These are phyloP conservation scores for Dendropsophus ebraccatus DNA, from an alignment of 2,113 vertebrate species.

Conservation along the genomic window DNA sequence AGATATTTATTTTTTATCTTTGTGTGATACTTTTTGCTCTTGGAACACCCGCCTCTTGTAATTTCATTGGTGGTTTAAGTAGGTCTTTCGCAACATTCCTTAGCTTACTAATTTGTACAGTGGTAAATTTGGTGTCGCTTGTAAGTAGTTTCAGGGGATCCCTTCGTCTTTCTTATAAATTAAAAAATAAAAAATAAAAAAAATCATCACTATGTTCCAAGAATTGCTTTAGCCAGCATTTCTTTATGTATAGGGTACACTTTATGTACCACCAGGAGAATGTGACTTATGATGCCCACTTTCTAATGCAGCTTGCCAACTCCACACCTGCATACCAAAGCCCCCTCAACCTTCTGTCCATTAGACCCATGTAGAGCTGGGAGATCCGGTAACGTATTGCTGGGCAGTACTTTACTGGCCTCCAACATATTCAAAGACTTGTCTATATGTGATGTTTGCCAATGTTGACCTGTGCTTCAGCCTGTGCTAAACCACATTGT, in stretches of 20 bases:
- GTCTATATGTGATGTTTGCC: slow-evolving; percentile 42
- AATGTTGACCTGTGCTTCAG: slow-evolving; percentile 14
- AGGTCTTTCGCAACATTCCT: slow-evolving; percentile 41
- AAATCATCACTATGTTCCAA: slow-evolving; percentile 16
- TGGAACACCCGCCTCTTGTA: slow-evolving; percentile 31
- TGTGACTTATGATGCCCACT: slow-evolving; percentile 14
- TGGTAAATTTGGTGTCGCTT: slow-evolving; percentile 5
- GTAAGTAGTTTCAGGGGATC: slow-evolving; percentile 33
- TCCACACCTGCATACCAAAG: slow-evolving; percentile 52
- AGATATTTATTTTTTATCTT: slow-evolving; percentile 53
- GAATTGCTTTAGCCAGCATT: slow-evolving; percentile 16
- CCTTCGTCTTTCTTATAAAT: neutral
- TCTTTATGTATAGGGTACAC: slow-evolving; percentile 6
- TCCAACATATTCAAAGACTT: slow-evolving; percentile 2
- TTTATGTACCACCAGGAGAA: slow-evolving; percentile 22
- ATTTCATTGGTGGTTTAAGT: slow-evolving; percentile 36
- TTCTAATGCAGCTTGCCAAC: slow-evolving; percentile 27
- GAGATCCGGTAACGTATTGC: slow-evolving; percentile 37
- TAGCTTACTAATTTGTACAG: slow-evolving; percentile 40
- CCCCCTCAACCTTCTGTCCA: slow-evolving; percentile 17
- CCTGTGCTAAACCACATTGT: slow-evolving; percentile 28
- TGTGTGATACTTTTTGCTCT: slow-evolving; percentile 39
- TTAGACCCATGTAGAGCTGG: neutral
- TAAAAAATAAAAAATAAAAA: too few relatives aligned
- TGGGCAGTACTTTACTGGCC: slow-evolving; percentile 49